Evolutionary conservation across 2,113 vertebrate species (phyloP).

Genomic region (Tylochromis polylepis): DNA sequence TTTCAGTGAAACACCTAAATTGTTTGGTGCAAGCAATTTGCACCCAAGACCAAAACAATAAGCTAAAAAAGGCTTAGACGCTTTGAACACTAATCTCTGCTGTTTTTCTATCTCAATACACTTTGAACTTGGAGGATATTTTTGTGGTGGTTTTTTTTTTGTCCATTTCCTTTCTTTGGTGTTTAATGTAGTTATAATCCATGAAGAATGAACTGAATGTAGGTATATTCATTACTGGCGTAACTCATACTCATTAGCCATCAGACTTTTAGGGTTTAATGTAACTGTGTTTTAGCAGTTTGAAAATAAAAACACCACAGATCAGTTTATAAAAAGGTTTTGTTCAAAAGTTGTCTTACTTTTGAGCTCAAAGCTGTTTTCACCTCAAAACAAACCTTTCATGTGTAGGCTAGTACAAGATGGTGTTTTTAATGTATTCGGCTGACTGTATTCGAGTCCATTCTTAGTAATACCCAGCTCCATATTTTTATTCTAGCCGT

Average conservation of each 20-base stretch:
- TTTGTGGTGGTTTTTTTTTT: not conserved
- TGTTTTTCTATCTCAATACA: no score
- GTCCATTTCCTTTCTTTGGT: not conserved
- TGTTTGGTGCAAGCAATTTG: not conserved
- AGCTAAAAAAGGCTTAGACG: not conserved
- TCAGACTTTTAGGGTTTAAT: not conserved
- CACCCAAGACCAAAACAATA: not conserved
- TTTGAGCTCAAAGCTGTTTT: not conserved
- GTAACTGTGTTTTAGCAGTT: not conserved
- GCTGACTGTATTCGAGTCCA: not conserved
- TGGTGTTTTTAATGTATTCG: not conserved
- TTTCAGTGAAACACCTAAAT: not conserved
- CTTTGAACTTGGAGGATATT: not conserved
- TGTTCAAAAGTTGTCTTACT: not conserved
- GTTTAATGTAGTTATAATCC: not conserved
- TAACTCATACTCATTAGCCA: rapidly evolving
- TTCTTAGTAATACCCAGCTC: not conserved
- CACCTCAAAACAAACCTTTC: not conserved
- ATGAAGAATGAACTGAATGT: not conserved
- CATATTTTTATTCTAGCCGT: no score
- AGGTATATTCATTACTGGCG: not conserved
- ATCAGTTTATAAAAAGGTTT: not conserved
- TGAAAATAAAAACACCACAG: not conserved
- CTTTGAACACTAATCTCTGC: no score
- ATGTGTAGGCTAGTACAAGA: not conserved